Conservation (phyloP, 2,113 vertebrate genomes). For the Hemiprocne comata region DNA sequence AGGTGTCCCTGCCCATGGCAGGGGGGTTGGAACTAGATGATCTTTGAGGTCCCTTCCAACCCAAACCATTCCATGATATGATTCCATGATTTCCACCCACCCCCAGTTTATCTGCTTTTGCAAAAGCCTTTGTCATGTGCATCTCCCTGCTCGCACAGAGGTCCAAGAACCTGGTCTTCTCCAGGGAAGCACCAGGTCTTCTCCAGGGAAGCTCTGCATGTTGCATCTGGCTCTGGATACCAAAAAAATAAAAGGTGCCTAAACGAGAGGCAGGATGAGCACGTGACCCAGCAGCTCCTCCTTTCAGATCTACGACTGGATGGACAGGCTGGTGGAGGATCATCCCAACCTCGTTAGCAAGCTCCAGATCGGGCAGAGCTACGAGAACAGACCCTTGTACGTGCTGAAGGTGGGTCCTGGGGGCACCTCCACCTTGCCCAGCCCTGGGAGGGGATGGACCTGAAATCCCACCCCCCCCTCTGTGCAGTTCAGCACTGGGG, state of each 20-base stretch:
- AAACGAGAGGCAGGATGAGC: neutral
- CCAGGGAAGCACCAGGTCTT: neutral
- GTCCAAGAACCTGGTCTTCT: neutral
- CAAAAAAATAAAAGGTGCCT: neutral
- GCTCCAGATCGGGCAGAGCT: constrained; percentile 86
- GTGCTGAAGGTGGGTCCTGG: constrained; percentile 84
- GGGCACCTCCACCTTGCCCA: neutral
- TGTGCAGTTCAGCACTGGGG: constrained; percentile 88
- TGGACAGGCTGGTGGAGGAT: constrained; percentile 84
- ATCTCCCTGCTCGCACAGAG: neutral
- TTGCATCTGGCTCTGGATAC: neutral
- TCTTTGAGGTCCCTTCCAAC: too few species aligned
- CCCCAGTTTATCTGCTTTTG: neutral
- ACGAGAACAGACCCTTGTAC: constrained; percentile 82
- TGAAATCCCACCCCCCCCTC: neutral
- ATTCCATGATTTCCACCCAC: too few species aligned
- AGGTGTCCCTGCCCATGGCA: too few species aligned
- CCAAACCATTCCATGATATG: too few species aligned
- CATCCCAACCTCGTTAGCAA: constrained; percentile 86
- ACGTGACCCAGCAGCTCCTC: neutral
- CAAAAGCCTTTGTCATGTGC: neutral
- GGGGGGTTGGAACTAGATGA: too few species aligned
- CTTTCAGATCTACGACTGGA: constrained; percentile 88
- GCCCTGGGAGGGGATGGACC: neutral
- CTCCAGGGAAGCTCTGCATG: neutral